Evolutionary conservation across 2,113 vertebrate species (phyloP), one percentile per base, ranked within the genome.

Genomic region (Callaeas wilsoni): DNA sequence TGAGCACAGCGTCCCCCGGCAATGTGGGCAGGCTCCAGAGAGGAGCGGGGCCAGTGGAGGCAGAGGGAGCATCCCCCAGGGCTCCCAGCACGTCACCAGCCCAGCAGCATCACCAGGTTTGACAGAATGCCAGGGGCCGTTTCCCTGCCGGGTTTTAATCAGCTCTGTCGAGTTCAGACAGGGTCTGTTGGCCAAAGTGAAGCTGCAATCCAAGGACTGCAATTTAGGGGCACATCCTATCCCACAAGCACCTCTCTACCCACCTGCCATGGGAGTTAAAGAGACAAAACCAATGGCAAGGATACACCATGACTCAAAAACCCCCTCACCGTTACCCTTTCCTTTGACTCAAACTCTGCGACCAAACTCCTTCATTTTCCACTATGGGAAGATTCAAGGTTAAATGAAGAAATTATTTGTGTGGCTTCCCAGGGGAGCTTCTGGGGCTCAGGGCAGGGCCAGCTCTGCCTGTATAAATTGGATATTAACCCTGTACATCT

Each of bases 21-120:
- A 0, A 1, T 1, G 3, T 5, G 70, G n/a, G 10, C 39, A 22
- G 60, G 33, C 13, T 60, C 26, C 52, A 20, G 69, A 0, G 3
- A 47, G 69, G 59, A 33, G 76, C 44, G 53, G 84, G 62, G 77
- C 39, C 64, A 55, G 2, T 11, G 75, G 35, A n/a, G 39, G 57
- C 53, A 59, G 29, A n/a, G 64, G 33, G 27, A 57, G 6, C 16
- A 18, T 12, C 62, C 33, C 7, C 12, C 8, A 1, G 39, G 17
- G 5, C 15, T 29, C 35, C 50, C 55, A 39, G 39, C 21, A 30
- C 3, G 0, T 7, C 12, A 8, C 2, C 84, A 17, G 12, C 19
- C 49, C 79, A 74, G 69, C 55, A 92, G 62, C 63, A 39, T 1
- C 63, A 2, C 19, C 12, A 35, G 41, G 2, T 12, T 30, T 65